Percentiles rank a stretch among this genome's conserved stretches.
Conservation (phyloP, 1,140 invertebrate genomes). For the Meloidogyne floridensis region DNA sequence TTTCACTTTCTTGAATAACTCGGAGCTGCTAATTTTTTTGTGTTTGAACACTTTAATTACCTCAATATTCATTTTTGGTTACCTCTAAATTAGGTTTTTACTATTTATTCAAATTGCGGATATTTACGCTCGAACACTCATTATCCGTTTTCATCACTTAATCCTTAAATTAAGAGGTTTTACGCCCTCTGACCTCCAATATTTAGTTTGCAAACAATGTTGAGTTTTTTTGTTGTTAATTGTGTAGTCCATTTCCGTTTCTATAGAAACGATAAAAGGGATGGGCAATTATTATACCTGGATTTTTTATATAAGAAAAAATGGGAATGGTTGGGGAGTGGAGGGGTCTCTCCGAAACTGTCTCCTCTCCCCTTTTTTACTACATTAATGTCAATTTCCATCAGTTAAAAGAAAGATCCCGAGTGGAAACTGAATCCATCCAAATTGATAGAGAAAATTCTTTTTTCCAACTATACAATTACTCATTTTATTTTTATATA, state of each 20-base stretch:
- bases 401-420: not conserved
- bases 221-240: not conserved
- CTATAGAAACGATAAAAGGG: not conserved
- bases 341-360: not conserved
- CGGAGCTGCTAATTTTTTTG: too few relatives aligned
- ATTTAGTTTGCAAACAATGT: not conserved
- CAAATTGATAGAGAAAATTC: not conserved
- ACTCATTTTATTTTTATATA: not conserved
- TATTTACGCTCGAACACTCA: not conserved
- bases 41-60: too few relatives aligned
- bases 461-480: not conserved
- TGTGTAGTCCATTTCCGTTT: not conserved
- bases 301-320: not conserved
- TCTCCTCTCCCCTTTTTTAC: not conserved
- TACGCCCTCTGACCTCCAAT: not conserved
- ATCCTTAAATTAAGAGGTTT: conserved; percentile 7
- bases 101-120: too few relatives aligned
- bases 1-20: too few relatives aligned
- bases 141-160: not conserved
- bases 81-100: too few relatives aligned
- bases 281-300: not conserved
- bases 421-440: not conserved
- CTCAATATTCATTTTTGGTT: too few relatives aligned
- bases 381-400: not conserved
- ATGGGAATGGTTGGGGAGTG: not conserved